A percentile compares a stretch with the other conserved stretches of the same genome.
Conservation (phyloP, 2,113 vertebrate genomes). For the Chrysochloris asiatica region DNA sequence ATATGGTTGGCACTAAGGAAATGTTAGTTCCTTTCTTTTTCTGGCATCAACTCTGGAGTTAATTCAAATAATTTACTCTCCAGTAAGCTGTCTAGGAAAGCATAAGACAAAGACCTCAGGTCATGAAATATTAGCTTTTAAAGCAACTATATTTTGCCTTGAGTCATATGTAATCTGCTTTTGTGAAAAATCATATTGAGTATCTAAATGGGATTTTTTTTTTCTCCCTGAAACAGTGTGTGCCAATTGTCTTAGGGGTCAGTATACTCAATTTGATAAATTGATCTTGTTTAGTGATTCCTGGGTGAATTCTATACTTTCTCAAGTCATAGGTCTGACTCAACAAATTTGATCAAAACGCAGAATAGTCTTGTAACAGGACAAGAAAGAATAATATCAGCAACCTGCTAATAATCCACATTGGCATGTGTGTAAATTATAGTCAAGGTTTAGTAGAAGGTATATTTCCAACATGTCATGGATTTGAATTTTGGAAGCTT, state of each 20-base stretch:
- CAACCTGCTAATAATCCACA: background rate
- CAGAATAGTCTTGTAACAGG: background rate
- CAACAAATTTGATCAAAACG: background rate
- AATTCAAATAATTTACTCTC: background rate
- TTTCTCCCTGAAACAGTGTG: background rate
- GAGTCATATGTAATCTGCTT: background rate
- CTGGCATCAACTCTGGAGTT: background rate
- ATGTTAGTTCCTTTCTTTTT: background rate
- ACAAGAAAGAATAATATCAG: background rate
- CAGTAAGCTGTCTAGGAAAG: background rate
- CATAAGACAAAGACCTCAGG: background rate
- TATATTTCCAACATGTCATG: background rate
- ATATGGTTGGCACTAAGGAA: background rate
- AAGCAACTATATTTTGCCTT: background rate
- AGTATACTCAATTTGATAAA: background rate
- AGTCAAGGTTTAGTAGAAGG: background rate
- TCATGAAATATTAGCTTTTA: background rate
- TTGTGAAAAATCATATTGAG: background rate
- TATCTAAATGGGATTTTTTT: background rate
- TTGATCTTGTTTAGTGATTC: background rate
- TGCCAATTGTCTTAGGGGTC: background rate
- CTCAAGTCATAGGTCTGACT: background rate
- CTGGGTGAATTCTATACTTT: background rate
- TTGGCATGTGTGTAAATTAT: background rate
- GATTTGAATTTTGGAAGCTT: background rate